These are phyloP conservation scores for Rhadina sibilatrix DNA, from an alignment of 2,113 vertebrate species.

Conservation along the genomic window DNA sequence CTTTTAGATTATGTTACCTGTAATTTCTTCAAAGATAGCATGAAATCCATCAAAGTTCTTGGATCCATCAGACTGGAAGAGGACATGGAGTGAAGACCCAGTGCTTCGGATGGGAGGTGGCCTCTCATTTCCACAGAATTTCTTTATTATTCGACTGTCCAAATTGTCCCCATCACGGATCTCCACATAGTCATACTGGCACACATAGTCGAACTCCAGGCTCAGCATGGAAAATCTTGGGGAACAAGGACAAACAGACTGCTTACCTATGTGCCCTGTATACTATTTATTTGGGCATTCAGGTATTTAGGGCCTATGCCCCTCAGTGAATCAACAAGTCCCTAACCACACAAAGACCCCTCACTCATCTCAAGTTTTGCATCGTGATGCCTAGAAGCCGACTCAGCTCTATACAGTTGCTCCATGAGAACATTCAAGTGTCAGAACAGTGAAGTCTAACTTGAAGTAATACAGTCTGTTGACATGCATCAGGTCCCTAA, in stretches of 20 bases:
- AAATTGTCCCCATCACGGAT: conserved; percentile 90
- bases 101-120: conserved; percentile 85
- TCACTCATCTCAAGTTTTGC: not conserved
- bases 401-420: not conserved
- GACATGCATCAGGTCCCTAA: not conserved
- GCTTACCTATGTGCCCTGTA: not conserved
- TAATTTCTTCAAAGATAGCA: conserved; percentile 90
- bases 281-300: not conserved
- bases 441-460: not conserved
- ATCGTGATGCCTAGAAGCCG: not conserved
- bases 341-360: not conserved
- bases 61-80: conserved; percentile 94
- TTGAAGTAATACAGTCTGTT: not conserved
- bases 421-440: not conserved
- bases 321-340: not conserved
- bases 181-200: conserved; percentile 95
- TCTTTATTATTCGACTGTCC: conserved; percentile 84
- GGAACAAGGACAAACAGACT: not conserved
- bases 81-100: conserved; percentile 86
- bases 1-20: conserved; percentile 76
- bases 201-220: conserved; percentile 92
- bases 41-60: conserved; percentile 98
- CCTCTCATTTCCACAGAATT: conserved; percentile 90
- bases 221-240: conserved; percentile 95
- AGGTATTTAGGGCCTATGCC: not conserved